Conservation (phyloP, 2,888 invertebrate species). For the Rapana venosa region DNA sequence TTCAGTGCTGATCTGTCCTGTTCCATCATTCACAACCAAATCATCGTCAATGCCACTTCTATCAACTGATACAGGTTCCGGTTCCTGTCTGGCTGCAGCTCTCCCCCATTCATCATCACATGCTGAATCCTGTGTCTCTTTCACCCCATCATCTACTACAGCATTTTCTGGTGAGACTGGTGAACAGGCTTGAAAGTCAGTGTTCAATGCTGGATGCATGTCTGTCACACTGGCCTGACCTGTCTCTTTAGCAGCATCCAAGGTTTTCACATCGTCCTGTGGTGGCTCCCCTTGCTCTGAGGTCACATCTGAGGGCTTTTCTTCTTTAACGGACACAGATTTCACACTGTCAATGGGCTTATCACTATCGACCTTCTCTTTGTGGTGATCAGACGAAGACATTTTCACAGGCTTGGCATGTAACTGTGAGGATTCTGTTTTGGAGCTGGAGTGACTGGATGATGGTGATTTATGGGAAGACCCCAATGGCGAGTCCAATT, state of each 20-base stretch:
- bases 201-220: neutral
- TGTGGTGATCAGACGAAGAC: conserved; percentile 1
- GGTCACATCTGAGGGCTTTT: neutral
- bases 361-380: neutral
- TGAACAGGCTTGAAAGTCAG: neutral
- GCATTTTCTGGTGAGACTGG: neutral
- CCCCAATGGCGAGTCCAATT: neutral
- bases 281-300: neutral
- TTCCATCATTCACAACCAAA: neutral
- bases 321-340: neutral
- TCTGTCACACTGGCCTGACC: neutral
- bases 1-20: neutral
- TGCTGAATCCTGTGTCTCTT: neutral
- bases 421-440: neutral
- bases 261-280: neutral
- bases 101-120: neutral
- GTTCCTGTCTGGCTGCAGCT: neutral
- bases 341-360: conserved; percentile 5
- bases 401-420: neutral
- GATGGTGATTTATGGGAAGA: neutral
- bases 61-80: neutral
- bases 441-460: conserved; percentile 22
- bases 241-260: neutral
- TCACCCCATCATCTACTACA: neutral
- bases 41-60: neutral